A percentile compares a stretch with the other conserved stretches of the same genome.
These are phyloP conservation scores for Spisula solida DNA, from an alignment of 2,888 invertebrate genomes.

Conservation along the genomic window DNA sequence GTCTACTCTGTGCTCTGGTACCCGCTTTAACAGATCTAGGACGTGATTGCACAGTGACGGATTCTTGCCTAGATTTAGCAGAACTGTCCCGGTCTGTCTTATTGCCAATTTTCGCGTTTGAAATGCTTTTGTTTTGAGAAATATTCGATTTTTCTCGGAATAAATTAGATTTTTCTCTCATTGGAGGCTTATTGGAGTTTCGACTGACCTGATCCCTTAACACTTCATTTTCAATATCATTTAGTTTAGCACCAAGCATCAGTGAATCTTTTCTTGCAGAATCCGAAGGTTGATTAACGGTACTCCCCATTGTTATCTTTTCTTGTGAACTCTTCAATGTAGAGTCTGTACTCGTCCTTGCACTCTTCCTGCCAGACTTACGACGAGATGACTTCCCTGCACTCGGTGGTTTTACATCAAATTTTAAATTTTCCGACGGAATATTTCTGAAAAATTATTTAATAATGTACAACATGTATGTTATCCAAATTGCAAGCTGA, in stretches of 20 bases:
- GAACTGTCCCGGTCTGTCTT: neutral
- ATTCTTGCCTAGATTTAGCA: conserved; percentile 26
- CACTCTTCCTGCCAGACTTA: conserved; percentile 62
- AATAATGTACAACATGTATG: too few species aligned
- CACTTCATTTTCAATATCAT: conserved; percentile 65
- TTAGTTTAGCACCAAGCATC: conserved; percentile 60
- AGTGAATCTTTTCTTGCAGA: conserved; percentile 30
- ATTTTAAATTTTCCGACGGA: neutral
- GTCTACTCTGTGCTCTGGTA: conserved; percentile 53
- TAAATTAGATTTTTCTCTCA: conserved; percentile 33
- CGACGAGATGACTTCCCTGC: conserved; percentile 59
- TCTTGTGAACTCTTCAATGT: conserved; percentile 17
- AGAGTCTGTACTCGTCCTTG: conserved; percentile 43
- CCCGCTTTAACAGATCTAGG: conserved; percentile 68
- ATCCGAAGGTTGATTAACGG: neutral
- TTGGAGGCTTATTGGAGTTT: neutral
- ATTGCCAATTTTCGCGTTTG: conserved; percentile 24
- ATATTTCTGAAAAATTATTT: conserved; percentile 8
- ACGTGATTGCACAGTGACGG: conserved; percentile 46
- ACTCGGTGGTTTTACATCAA: conserved; percentile 55
- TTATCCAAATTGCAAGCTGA: neutral
- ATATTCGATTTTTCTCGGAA: conserved; percentile 23
- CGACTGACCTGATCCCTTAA: conserved; percentile 31
- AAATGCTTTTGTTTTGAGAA: neutral
- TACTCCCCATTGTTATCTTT: neutral